Evolutionary conservation across 2,797 vertebrate genomes (phyloP).

Genomic region (Alectoris magna): DNA sequence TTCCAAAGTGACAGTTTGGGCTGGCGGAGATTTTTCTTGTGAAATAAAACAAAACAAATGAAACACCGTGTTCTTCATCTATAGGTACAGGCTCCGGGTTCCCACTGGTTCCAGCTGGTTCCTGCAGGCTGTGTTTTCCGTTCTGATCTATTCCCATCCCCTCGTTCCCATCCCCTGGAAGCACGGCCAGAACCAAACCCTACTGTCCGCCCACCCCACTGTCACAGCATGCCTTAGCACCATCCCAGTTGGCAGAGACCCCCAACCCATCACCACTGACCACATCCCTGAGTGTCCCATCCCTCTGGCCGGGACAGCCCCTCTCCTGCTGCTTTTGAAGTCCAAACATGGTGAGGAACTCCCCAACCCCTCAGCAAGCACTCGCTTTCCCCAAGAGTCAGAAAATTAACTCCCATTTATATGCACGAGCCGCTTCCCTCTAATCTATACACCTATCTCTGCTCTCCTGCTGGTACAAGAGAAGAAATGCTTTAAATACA

Average conservation of each 20-base stretch:
- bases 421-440: constrained; percentile 54
- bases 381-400: constrained; percentile 37
- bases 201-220: background rate
- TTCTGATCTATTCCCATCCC: constrained; percentile 6
- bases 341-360: background rate
- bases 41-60: constrained; percentile 71
- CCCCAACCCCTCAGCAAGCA: background rate
- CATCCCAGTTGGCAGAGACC: too few relatives aligned
- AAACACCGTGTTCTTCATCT: constrained; percentile 42
- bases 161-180: background rate
- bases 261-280: too few relatives aligned
- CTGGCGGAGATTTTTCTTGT: constrained; percentile 38
- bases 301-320: background rate
- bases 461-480: constrained; percentile 54
- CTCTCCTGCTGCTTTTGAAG: background rate
- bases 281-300: background rate
- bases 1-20: constrained; percentile 65
- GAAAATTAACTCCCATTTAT: constrained; percentile 65
- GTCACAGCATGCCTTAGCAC: too few relatives aligned
- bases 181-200: background rate
- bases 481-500: constrained; percentile 61
- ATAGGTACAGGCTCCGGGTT: background rate
- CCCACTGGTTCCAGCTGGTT: constrained; percentile 49
- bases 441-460: constrained; percentile 59
- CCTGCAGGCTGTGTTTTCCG: constrained; percentile 20